Conservation (phyloP, 2,888 invertebrate genomes). For the Nomada ruficornis region DNA sequence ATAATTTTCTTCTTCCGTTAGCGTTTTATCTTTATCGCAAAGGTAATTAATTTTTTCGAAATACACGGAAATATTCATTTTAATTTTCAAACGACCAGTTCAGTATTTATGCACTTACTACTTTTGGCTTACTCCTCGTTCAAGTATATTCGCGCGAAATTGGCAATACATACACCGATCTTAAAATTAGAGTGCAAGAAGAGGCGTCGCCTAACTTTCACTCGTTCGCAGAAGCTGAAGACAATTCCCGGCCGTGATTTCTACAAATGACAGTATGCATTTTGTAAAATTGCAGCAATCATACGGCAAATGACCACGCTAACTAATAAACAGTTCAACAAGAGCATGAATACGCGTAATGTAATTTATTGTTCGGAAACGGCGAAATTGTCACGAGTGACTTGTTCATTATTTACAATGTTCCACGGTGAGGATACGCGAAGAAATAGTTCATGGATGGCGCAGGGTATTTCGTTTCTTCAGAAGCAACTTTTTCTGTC, state of each 20-base stretch:
- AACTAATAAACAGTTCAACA: background rate
- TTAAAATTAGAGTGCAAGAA: background rate
- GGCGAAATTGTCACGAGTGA: background rate
- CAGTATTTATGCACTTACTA: too few species aligned
- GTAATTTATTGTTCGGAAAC: background rate
- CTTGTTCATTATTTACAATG: background rate
- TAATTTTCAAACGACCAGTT: too few species aligned
- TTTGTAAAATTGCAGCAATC: constrained; percentile 11
- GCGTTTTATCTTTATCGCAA: too few species aligned
- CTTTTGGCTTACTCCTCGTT: too few species aligned
- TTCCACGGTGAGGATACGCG: background rate
- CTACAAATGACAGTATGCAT: background rate
- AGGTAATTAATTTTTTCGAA: too few species aligned
- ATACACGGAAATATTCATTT: too few species aligned
- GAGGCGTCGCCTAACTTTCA: background rate
- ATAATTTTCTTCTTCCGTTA: background rate
- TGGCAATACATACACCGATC: background rate
- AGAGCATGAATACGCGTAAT: background rate
- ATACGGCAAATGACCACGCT: background rate
- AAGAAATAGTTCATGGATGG: constrained; percentile 2
- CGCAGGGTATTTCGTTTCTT: constrained; percentile 35
- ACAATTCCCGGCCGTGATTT: background rate
- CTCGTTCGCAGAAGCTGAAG: background rate
- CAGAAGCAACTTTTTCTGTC: constrained; percentile 40
- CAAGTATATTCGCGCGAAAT: too few species aligned